Conservation (phyloP, 2,888 invertebrate genomes). For the Carcina quercana region DNA sequence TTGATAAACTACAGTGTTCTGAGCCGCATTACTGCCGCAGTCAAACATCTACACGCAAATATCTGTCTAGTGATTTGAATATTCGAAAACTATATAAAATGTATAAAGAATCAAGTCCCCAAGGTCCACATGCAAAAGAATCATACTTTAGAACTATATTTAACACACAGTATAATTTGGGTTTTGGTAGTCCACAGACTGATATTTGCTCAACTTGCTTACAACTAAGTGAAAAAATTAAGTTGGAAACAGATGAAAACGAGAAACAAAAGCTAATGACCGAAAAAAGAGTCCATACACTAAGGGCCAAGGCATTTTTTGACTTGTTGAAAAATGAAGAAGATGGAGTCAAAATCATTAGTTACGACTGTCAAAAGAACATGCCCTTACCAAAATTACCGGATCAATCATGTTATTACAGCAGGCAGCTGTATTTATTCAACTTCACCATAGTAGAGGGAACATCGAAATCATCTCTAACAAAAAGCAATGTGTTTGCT, state of each 20-base stretch:
- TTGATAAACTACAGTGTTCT: slow-evolving; percentile 12
- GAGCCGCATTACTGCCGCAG: slow-evolving; percentile 16
- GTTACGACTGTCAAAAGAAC: slow-evolving; percentile 32
- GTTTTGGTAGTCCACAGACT: slow-evolving; percentile 18
- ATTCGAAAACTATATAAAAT: slow-evolving; percentile 13
- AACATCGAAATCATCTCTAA: no score
- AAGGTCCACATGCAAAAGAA: slow-evolving; percentile 6
- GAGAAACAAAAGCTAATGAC: slow-evolving; percentile 1
- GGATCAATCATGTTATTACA: slow-evolving; percentile 26
- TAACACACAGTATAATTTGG: slow-evolving; percentile 17
- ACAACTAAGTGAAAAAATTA: slow-evolving; percentile 4
- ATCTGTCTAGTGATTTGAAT: slow-evolving; percentile 14
- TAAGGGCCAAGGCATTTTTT: slow-evolving; percentile 4
- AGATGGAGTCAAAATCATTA: slow-evolving; percentile 13
- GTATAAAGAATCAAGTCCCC: background rate
- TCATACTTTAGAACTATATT: slow-evolving; percentile 15
- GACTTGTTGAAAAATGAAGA: background rate
- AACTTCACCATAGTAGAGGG: slow-evolving; percentile 23
- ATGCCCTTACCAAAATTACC: slow-evolving; percentile 24
- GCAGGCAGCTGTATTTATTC: slow-evolving; percentile 24
- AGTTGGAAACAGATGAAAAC: slow-evolving; percentile 1
- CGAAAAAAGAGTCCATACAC: slow-evolving; percentile 4
- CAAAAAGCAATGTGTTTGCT: slow-evolving; percentile 16
- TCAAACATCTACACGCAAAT: slow-evolving; percentile 8
- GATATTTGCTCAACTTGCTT: slow-evolving; percentile 7